Evolutionary conservation across 2,888 invertebrate genomes (phyloP).

Genomic region (Germaria angustata): DNA sequence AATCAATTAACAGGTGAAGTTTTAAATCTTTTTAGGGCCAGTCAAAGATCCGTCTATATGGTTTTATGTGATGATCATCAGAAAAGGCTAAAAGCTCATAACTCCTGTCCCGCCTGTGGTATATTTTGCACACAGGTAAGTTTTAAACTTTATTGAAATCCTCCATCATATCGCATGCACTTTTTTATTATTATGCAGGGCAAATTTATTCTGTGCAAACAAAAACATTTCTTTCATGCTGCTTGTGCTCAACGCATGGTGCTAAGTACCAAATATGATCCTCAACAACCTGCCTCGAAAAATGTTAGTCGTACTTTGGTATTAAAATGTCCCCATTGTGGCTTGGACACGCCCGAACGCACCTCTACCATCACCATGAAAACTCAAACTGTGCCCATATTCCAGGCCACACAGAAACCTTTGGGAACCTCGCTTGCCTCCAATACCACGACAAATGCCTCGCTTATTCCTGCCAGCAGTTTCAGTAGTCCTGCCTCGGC

Average conservation of each 20-base stretch:
- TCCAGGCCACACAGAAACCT: slow-evolving; percentile 82
- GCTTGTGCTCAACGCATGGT: slow-evolving; percentile 84
- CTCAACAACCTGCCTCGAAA: slow-evolving; percentile 79
- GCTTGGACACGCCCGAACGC: slow-evolving; percentile 82
- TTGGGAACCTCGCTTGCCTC: background rate
- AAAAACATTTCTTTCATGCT: slow-evolving; percentile 90
- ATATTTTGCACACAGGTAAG: slow-evolving; percentile 92
- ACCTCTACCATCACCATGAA: slow-evolving; percentile 84
- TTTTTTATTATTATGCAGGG: slow-evolving; percentile 82
- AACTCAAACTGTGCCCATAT: slow-evolving; percentile 83
- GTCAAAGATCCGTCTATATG: slow-evolving; percentile 88
- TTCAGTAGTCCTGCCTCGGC: slow-evolving; percentile 7
- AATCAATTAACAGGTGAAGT: slow-evolving; percentile 83
- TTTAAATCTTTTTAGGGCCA: slow-evolving; percentile 85
- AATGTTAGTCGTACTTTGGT: slow-evolving; percentile 77
- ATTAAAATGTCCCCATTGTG: slow-evolving; percentile 87
- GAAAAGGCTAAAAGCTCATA: slow-evolving; percentile 87
- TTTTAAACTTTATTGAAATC: background rate
- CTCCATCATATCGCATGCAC: background rate
- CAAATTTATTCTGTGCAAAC: slow-evolving; percentile 89
- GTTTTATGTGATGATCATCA: slow-evolving; percentile 90
- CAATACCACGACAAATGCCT: slow-evolving; percentile 7
- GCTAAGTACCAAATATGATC: slow-evolving; percentile 78
- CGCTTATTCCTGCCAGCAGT: slow-evolving; percentile 31
- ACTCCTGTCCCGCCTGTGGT: slow-evolving; percentile 94